Base-by-base conservation (phyloP, 2,888 invertebrate species). In the Diloba caeruleocephala region DNA sequence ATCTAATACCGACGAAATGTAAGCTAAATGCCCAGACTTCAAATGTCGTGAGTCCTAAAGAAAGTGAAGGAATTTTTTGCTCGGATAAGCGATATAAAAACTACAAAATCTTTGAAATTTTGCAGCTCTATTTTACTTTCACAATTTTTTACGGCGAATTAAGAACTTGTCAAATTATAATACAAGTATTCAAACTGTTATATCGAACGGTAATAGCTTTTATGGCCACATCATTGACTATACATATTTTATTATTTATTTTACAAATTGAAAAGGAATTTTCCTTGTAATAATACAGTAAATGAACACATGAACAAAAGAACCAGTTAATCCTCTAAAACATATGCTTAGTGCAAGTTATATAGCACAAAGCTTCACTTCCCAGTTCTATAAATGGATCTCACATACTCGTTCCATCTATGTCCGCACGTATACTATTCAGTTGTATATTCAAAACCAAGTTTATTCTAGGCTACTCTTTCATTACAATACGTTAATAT, bases 331-430 rank as follows among this genome's bases (percentile, higher is more conserved):
- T 37, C 29, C 41, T 23, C 48, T 45, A 26, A 36, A 52, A 53
- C 44, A 39, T 39, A 48, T 34, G 45, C 57, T 43, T 51, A 41
- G 19, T 46, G 31, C 51, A 65, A 57, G 49, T 46, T 28, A 56
- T 54, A 50, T 43, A 58, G 52, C 3, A 23, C 34, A 50, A 14
- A 38, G 45, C 60, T 64, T 54, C 69, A 65, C 62, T 71, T 71
- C 71, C 65, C 62, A 65, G 71, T 68, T 71, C 71, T 71, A 71
- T 68, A 62, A 68, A 71, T 69, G 69, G 69, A 61, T 33, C 56
- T 61, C 48, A 50, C 65, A 56, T 49, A 56, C 67, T 51, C 65
- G 61, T 58, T 71, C 62, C 65, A 56, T 65, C 51, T 57, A 65
- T 52, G 58, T 58, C 51, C 56, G 45, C 45, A 61, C 28, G 43